Base-by-base conservation (phyloP, 2,888 invertebrate genomes). In the Ctena decussata region DNA sequence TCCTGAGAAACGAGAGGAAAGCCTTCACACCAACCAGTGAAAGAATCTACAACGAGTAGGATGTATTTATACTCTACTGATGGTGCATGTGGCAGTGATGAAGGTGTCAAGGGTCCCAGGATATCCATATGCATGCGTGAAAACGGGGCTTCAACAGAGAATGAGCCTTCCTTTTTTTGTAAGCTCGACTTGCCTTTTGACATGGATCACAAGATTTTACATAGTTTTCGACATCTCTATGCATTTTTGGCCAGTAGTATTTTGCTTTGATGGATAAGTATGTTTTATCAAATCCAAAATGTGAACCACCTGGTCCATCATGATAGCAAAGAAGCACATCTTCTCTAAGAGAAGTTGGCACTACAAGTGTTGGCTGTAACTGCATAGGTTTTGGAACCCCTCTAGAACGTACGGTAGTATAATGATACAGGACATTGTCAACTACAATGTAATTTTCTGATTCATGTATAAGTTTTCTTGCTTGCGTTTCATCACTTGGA, bases 371-470 rank as follows among this genome's bases (percentile, higher is more conserved):
- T 71, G 73, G 0, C 18, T 41, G 41, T 6, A 60, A 24, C 18
- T 24, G 32, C 37, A 69, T 41, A 15, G 71, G 65, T 15, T 35
- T 30, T 27, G 49, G 35, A n/a, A 30, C 41, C 24, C 53, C 39
- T 35, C 77, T 70, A 5, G 57, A 30, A 27, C 71, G 70, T 11
- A 57, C 21, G 15, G 75, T 72, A 32, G 37, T 75, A 21, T 46
- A 72, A 73, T 85, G 85, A 74, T 85, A 87, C 18, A 89, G 70
- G 24, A 81, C 27, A 12, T 69, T 41, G 75, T 87, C 78, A 27
- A 57, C n/a, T 2, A 86, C 69, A 27, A 46, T 60, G 69, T 84
- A 84, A 15, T 74, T 73, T 15, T 82, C 27, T 21, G 85, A 73
- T 35, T 77, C 76, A n/a, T n/a, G 41, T 1, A 77, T 41, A 24